Percentiles rank a stretch among this genome's conserved stretches.
These are phyloP conservation scores for Leucoma salicis DNA, from an alignment of 2,888 invertebrate genomes.

Conservation along the genomic window DNA sequence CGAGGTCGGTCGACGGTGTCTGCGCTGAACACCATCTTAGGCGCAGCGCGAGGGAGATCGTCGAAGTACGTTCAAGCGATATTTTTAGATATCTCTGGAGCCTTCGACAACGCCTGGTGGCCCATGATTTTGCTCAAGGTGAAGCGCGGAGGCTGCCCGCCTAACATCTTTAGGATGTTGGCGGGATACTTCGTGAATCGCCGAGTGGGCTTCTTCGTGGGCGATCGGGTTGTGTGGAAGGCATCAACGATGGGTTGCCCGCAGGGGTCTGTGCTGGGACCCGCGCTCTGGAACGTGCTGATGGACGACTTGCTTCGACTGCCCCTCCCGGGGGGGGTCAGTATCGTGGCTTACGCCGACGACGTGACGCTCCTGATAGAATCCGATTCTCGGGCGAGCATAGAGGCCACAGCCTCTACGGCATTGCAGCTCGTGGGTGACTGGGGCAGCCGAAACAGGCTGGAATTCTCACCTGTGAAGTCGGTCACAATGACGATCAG, in stretches of 20 bases:
- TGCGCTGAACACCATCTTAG: constrained; percentile 17
- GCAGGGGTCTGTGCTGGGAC: constrained; percentile 29
- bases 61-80: constrained; percentile 28
- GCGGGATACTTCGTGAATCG: constrained; percentile 27
- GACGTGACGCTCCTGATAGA: constrained; percentile 29
- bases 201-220: constrained; percentile 20
- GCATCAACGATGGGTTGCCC: constrained; percentile 29
- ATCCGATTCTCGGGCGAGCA: constrained; percentile 10
- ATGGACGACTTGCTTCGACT: constrained; percentile 30
- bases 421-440: background rate
- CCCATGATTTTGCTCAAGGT: constrained; percentile 38
- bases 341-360: constrained; percentile 30
- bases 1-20: constrained; percentile 30
- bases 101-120: constrained; percentile 45
- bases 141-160: constrained; percentile 30
- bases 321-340: constrained; percentile 16
- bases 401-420: constrained; percentile 3
- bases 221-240: constrained; percentile 17
- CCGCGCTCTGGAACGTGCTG: constrained; percentile 28
- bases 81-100: constrained; percentile 37
- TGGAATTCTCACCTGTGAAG: too few relatives aligned
- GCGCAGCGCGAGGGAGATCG: background rate
- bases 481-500: too few relatives aligned
- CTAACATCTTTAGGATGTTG: constrained; percentile 33
- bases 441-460: background rate